Evolutionary conservation across 1,140 invertebrate genomes (phyloP).

Genomic region (Phortica variegata): DNA sequence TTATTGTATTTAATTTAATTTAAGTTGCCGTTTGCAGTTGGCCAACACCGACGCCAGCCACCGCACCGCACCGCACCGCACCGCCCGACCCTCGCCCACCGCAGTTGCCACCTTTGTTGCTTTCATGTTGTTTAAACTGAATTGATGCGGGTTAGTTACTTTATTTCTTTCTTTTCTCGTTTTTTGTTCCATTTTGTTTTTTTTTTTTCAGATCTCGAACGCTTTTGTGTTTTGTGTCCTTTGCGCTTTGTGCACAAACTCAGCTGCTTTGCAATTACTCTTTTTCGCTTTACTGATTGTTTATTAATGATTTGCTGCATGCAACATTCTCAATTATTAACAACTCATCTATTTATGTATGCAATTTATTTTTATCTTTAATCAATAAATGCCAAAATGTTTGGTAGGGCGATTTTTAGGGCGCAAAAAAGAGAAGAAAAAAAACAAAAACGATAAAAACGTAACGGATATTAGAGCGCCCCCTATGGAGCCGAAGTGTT

Average conservation of each 20-base stretch:
- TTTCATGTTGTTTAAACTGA: too few species aligned
- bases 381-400: background rate
- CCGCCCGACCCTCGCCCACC: too few species aligned
- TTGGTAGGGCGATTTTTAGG: too few species aligned
- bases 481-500: too few species aligned
- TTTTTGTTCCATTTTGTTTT: background rate
- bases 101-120: too few species aligned
- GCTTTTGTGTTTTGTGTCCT: constrained; percentile 1
- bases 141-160: too few species aligned
- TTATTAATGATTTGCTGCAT: background rate
- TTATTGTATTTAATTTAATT: background rate
- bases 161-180: constrained; percentile 5
- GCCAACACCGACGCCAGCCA: too few species aligned
- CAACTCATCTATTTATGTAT: background rate
- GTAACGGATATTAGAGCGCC: too few species aligned
- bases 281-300: too few species aligned
- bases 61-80: too few species aligned
- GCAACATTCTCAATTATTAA: background rate
- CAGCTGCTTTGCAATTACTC: too few species aligned
- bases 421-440: too few species aligned
- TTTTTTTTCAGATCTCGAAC: constrained; percentile 31
- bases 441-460: constrained; percentile 22
- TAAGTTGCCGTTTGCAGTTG: background rate
- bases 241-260: background rate
- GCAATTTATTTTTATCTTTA: background rate